Evolutionary conservation across 2,113 vertebrate species (phyloP).

Genomic region (Equus quagga): DNA sequence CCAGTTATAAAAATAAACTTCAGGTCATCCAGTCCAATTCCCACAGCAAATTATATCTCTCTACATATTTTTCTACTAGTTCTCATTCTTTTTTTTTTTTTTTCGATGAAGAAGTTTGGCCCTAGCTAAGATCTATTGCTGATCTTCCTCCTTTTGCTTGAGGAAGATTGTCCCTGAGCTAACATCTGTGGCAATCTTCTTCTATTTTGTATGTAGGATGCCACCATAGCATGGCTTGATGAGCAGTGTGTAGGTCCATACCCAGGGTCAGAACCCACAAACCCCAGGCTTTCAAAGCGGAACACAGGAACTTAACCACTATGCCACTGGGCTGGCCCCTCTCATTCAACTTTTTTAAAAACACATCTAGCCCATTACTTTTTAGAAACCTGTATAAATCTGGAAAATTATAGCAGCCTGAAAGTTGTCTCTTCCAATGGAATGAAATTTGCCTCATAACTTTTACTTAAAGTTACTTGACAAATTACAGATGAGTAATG

Average conservation of each 20-base stretch:
- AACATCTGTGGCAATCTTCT: no score
- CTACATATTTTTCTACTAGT: not conserved
- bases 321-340: not conserved
- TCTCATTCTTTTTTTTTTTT: not conserved
- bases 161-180: no score
- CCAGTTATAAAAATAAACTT: not conserved
- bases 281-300: no score
- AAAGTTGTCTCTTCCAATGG: not conserved
- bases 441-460: not conserved
- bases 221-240: no score
- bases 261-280: no score
- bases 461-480: not conserved
- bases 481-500: not conserved
- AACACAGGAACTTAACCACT: no score
- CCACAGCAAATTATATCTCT: not conserved
- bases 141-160: no score
- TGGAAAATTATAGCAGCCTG: not conserved
- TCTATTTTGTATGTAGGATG: no score
- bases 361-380: not conserved
- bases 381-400: not conserved
- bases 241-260: no score
- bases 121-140: no score
- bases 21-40: not conserved
- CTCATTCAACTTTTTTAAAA: not conserved
- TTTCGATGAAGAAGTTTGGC: no score